These are phyloP conservation scores for Amyelois transitella DNA, from an alignment of 1,140 invertebrate genomes.

Conservation along the genomic window DNA sequence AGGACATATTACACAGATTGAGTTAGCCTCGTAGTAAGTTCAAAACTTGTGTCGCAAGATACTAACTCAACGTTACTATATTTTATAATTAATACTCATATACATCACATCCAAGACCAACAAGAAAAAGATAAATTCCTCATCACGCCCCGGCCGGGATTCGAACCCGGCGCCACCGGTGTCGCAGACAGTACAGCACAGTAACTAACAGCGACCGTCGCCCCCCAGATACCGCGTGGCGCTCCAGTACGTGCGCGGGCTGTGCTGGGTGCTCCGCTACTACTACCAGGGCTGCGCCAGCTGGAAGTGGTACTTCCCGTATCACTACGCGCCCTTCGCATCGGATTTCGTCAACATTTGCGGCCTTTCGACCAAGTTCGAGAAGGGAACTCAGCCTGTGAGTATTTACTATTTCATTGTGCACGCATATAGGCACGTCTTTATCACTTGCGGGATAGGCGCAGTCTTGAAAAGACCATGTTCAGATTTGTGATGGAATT, in stretches of 20 bases:
- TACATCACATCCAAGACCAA: too few species aligned
- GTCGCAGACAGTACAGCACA: too few species aligned
- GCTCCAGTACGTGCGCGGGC: slow-evolving; percentile 93
- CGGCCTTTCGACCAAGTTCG: slow-evolving; percentile 90
- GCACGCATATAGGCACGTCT: background rate
- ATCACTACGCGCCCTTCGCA: slow-evolving; percentile 99
- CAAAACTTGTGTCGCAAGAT: too few species aligned
- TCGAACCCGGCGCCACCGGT: too few species aligned
- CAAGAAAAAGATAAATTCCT: background rate
- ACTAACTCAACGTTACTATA: too few species aligned
- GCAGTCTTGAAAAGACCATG: too few species aligned
- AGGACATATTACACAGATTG: too few species aligned
- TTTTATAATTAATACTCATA: too few species aligned
- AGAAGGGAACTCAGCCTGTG: slow-evolving; percentile 90
- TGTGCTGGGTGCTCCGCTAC: slow-evolving; percentile 98
- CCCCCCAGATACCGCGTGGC: slow-evolving; percentile 86
- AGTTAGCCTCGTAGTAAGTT: too few species aligned
- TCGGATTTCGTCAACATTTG: slow-evolving; percentile 97
- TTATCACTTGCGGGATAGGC: background rate
- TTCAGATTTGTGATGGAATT: too few species aligned
- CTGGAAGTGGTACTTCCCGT: slow-evolving; percentile 99
- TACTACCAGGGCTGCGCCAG: slow-evolving; percentile 99
- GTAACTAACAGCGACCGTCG: too few species aligned
- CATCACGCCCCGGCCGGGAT: too few species aligned
- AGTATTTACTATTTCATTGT: slow-evolving; percentile 31